Conservation (phyloP, 2,888 invertebrate genomes). For the Drosophila mimetica region DNA sequence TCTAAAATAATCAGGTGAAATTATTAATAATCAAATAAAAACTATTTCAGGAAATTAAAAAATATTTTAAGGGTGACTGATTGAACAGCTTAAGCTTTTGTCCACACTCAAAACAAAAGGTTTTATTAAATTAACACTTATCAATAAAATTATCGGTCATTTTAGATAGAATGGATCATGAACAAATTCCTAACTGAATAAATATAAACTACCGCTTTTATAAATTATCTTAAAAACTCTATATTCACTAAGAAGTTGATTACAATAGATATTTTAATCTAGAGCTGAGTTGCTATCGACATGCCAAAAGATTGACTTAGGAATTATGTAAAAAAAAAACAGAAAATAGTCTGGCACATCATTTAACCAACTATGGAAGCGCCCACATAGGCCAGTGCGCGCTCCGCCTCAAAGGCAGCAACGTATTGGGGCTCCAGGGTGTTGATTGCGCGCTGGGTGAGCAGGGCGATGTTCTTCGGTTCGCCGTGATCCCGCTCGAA, state of each 20-base stretch:
- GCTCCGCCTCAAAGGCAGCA: slow-evolving; percentile 58
- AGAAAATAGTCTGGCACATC: slow-evolving; percentile 1
- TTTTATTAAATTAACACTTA: too few relatives aligned
- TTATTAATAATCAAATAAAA: too few relatives aligned
- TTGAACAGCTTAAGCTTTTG: too few relatives aligned
- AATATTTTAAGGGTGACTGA: too few relatives aligned
- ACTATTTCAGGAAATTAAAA: too few relatives aligned
- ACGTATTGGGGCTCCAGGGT: slow-evolving; percentile 84
- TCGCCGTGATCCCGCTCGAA: slow-evolving; percentile 89
- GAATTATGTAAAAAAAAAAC: slow-evolving; percentile 2
- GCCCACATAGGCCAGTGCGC: slow-evolving; percentile 57
- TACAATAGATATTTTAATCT: slow-evolving; percentile 7
- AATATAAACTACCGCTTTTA: not conserved
- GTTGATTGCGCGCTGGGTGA: slow-evolving; percentile 88
- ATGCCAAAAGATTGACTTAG: slow-evolving; percentile 13
- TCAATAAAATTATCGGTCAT: too few relatives aligned
- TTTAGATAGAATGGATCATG: too few relatives aligned
- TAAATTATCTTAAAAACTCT: slow-evolving; percentile 4
- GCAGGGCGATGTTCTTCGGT: slow-evolving; percentile 85
- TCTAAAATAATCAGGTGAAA: too few relatives aligned
- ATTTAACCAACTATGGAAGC: slow-evolving; percentile 42
- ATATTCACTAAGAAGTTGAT: slow-evolving; percentile 14
- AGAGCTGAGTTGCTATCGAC: slow-evolving; percentile 4
- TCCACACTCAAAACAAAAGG: too few relatives aligned
- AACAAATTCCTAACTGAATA: too few relatives aligned